These are phyloP conservation scores for Zaprionus vittiger DNA, from an alignment of 1,140 invertebrate genomes.

Conservation along the genomic window DNA sequence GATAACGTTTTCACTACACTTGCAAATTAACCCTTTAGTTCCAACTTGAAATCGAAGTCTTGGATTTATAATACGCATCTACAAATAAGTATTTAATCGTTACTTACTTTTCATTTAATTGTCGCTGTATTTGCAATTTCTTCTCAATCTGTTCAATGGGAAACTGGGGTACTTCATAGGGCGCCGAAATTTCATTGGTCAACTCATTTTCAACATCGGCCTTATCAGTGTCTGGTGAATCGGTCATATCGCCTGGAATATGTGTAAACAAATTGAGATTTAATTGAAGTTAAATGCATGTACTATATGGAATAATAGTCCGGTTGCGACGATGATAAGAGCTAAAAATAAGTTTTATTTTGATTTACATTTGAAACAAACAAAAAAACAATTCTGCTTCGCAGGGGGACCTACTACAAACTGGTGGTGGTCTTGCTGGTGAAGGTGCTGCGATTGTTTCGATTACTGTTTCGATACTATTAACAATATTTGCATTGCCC, in stretches of 20 bases:
- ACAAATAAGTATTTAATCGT: too few relatives aligned
- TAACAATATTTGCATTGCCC: slow-evolving; percentile 33
- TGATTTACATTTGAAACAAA: not conserved
- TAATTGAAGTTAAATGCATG: slow-evolving; percentile 22
- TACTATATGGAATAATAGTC: not conserved
- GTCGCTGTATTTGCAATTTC: slow-evolving; percentile 95
- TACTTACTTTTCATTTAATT: slow-evolving; percentile 94
- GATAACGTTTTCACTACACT: not conserved
- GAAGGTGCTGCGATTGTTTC: not conserved
- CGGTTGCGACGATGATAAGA: not conserved
- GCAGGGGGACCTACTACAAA: not conserved
- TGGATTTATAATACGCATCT: too few relatives aligned
- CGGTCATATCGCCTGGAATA: slow-evolving; percentile 61
- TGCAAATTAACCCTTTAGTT: too few relatives aligned
- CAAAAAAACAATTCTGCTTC: not conserved
- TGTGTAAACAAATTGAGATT: slow-evolving; percentile 25
- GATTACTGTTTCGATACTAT: not conserved
- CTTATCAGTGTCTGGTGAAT: slow-evolving; percentile 62
- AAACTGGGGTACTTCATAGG: slow-evolving; percentile 98
- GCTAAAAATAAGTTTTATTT: not conserved
- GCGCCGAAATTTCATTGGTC: slow-evolving; percentile 95
- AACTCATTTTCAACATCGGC: slow-evolving; percentile 65
- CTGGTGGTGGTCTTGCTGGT: not conserved
- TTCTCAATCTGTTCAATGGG: slow-evolving; percentile 98
- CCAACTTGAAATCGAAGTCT: too few relatives aligned